Conservation (phyloP, 2,113 vertebrate genomes). For the Zosterops borbonicus region DNA sequence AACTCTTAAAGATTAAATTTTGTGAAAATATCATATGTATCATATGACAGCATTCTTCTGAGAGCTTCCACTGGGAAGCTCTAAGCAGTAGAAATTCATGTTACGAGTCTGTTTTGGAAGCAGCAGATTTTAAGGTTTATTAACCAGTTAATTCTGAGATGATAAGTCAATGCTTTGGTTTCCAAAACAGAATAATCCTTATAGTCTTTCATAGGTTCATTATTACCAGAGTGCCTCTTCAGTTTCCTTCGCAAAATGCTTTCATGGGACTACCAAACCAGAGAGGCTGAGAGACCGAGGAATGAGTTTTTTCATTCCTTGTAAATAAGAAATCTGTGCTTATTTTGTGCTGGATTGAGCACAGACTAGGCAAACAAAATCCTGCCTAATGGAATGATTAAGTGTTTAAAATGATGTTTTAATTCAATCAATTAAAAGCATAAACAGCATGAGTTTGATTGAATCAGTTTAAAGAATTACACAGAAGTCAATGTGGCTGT, state of each 20-base stretch:
- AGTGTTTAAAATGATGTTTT: constrained; percentile 70
- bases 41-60: background rate
- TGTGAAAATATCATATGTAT: background rate
- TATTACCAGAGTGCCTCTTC: background rate
- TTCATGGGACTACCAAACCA: background rate
- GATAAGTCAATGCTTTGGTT: accelerated
- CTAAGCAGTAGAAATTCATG: background rate
- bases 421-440: constrained; percentile 78
- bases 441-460: constrained; percentile 72
- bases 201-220: background rate
- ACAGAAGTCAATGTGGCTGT: constrained; percentile 58
- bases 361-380: constrained; percentile 15
- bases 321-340: background rate
- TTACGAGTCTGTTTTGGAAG: background rate
- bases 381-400: constrained; percentile 66
- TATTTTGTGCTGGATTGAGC: background rate
- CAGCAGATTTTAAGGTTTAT: background rate
- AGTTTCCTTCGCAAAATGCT: background rate
- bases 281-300: background rate
- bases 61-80: background rate
- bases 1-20: background rate
- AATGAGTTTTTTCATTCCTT: background rate
- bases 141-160: background rate
- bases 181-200: background rate
- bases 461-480: constrained; percentile 71